Conservation (phyloP, 2,113 vertebrate genomes). For the Desmodus rotundus region DNA sequence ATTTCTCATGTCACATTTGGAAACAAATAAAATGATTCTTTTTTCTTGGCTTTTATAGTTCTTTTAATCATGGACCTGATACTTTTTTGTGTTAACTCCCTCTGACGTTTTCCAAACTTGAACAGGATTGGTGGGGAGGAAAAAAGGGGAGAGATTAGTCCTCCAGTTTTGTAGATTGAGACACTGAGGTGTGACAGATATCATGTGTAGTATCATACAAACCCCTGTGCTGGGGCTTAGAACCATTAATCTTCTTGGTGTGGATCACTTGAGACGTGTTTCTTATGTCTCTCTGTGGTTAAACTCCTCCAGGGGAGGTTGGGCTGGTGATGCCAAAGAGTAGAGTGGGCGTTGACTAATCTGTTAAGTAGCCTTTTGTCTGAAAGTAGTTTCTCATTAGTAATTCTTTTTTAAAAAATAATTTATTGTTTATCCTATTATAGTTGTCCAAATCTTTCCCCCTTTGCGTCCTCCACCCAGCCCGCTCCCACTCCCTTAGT, state of each 20-base stretch:
- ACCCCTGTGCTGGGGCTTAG: neutral
- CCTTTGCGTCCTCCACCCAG: no score
- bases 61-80: neutral
- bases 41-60: neutral
- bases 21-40: constrained; percentile 22
- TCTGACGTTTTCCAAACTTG: neutral
- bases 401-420: neutral
- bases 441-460: no score
- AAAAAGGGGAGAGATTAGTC: neutral
- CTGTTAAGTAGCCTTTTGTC: constrained; percentile 62
- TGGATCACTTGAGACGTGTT: constrained; percentile 8
- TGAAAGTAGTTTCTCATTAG: constrained; percentile 53
- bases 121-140: neutral
- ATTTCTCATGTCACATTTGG: constrained; percentile 10
- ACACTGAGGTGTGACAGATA: constrained; percentile 4
- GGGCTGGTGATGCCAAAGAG: constrained; percentile 17
- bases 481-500: no score
- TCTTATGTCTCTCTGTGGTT: constrained; percentile 22
- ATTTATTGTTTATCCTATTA: no score
- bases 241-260: neutral
- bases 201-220: neutral
- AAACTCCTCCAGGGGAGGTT: neutral
- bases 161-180: neutral
- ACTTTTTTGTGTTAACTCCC: neutral
- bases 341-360: constrained; percentile 49